Base-by-base conservation (phyloP, 2,797 vertebrate species). In the Peromyscus melanophrys region DNA sequence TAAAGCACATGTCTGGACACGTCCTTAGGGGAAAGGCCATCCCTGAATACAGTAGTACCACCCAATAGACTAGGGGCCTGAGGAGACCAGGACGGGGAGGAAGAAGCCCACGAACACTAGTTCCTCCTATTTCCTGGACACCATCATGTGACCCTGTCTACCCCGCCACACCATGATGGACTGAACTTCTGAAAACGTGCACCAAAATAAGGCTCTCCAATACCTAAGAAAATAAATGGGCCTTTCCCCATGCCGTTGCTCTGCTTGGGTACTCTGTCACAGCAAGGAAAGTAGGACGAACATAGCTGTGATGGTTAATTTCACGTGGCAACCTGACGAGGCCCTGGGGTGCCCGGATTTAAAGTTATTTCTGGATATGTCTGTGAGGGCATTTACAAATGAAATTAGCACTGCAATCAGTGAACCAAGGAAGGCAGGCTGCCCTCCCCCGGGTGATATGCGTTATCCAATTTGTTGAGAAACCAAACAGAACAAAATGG, bases 361-460 rank as follows among this genome's bases (percentile, higher is more conserved):
- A 89, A 89, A 67, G 84, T 34, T 46, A 91, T 95, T 92, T 96
- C 61, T 83, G 88, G 34, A 61, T 96, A 4, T 46, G 43, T 84
- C 31, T 83, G 19, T 83, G 4, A 85, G 17, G 19, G 8, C 83
- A 80, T 52, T 90, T 94, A 93, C 49, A 31, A n/a, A 82, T 83
- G n/a, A 82, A 67, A 96, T 49, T 25, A 83, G 16, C 90, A 77
- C 49, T 83, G 71, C 82, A 90, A 65, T 83, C 61, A 40, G 65
- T 40, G 25, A 40, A 82, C 57, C 52, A 59, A 89, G 27, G n/a
- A 84, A 92, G 86, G n/a, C 49, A 77, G 11, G 65, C 2, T 59
- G 57, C 5, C n/a, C 69, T 80, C 19, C 57, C 69, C 34, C 89
- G 2, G 61, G 23, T 31, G 43, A 8, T 31, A 34, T 31, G 21